Evolutionary conservation across 30 jellyfish, hydroid and myxozoan species (phyloP).

Genomic region (Hydra vulgaris): DNA sequence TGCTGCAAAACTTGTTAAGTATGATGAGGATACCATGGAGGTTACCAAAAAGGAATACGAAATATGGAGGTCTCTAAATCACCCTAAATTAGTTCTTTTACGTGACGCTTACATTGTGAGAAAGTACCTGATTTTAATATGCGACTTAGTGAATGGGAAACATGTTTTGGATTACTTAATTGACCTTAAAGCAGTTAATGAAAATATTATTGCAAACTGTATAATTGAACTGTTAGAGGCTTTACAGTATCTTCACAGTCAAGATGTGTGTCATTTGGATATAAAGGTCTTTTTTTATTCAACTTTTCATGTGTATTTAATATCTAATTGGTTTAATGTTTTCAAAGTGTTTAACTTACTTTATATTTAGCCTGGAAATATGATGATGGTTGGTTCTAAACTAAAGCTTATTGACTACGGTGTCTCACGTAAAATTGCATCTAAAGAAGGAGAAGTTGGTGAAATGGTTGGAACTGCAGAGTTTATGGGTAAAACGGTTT

Average conservation of each 20-base stretch:
- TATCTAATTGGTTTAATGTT: background rate
- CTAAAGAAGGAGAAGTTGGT: constrained; percentile 91
- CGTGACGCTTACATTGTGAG: constrained; percentile 91
- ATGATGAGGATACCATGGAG: constrained; percentile 90
- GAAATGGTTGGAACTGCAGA: constrained; percentile 98
- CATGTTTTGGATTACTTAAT: constrained; percentile 63
- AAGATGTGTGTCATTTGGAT: constrained; percentile 68
- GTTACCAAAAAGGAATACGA: constrained; percentile 71
- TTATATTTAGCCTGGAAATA: constrained; percentile 60
- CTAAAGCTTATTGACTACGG: constrained; percentile 87
- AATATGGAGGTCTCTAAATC: constrained; percentile 73
- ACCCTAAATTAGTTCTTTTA: constrained; percentile 54
- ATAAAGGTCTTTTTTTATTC: constrained; percentile 40
- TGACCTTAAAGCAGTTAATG: constrained; percentile 37
- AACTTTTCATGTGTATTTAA: background rate
- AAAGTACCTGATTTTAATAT: constrained; percentile 70
- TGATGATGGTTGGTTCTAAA: constrained; percentile 50
- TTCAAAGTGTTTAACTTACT: too few species aligned
- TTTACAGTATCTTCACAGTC: constrained; percentile 57
- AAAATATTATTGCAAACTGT: constrained; percentile 63
- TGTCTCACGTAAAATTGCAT: constrained; percentile 42
- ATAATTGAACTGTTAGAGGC: constrained; percentile 52
- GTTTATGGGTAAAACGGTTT: constrained; percentile 62
- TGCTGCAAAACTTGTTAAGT: constrained; percentile 90
- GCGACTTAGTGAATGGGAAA: constrained; percentile 73